Evolutionary conservation across 1,140 invertebrate species (phyloP).

Genomic region (Coptotermes formosanus): DNA sequence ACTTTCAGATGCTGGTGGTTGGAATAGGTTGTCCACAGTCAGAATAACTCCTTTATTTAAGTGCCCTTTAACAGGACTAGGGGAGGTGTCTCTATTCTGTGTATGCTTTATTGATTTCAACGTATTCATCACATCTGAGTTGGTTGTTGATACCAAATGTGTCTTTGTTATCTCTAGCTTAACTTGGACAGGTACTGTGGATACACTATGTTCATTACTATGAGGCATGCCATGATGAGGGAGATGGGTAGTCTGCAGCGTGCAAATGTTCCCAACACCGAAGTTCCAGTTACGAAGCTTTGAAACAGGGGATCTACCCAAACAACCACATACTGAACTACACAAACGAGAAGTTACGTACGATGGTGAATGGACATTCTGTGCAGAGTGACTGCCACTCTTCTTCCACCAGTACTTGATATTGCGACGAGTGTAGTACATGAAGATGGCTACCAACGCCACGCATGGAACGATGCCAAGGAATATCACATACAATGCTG

Average conservation of each 20-base stretch:
- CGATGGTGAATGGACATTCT: background rate
- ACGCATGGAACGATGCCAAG: conserved; percentile 74
- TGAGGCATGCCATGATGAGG: too few relatives aligned
- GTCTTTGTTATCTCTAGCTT: conserved; percentile 64
- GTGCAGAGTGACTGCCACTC: conserved; percentile 29
- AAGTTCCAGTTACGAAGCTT: background rate
- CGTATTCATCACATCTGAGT: conserved; percentile 55
- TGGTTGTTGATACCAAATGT: conserved; percentile 69
- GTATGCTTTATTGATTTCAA: background rate
- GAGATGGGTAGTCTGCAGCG: too few relatives aligned
- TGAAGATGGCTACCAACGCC: conserved; percentile 60
- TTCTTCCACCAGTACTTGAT: conserved; percentile 63
- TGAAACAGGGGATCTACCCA: background rate
- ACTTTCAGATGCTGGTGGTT: background rate
- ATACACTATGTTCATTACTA: background rate
- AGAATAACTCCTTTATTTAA: background rate
- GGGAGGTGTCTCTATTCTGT: background rate
- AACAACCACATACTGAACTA: background rate
- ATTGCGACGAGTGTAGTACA: conserved; percentile 72
- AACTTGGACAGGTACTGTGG: conserved; percentile 11
- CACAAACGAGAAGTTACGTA: conserved; percentile 20
- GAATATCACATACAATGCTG: conserved; percentile 78
- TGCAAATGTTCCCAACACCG: background rate
- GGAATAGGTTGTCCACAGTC: background rate
- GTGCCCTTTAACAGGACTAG: background rate